A percentile compares a stretch with the other conserved stretches of the same genome.
Conservation (phyloP, 2,113 vertebrate genomes). For the Anguilla japonica region DNA sequence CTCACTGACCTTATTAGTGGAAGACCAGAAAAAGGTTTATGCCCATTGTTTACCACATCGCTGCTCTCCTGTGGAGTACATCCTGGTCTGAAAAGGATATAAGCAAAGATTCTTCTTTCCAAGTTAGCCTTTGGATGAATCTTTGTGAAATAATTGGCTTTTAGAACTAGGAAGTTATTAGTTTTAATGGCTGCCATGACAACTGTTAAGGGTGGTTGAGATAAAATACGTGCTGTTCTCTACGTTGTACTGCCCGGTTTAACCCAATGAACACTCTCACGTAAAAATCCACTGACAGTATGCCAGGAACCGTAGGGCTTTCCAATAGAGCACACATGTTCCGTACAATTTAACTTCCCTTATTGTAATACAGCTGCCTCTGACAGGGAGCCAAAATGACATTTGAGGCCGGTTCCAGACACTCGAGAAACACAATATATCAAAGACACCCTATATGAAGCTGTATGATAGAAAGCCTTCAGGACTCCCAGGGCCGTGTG, state of each 20-base stretch:
- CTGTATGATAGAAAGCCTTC: conserved; percentile 8
- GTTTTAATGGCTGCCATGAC: neutral
- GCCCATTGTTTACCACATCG: neutral
- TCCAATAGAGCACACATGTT: neutral
- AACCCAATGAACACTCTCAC: neutral
- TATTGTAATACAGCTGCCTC: neutral
- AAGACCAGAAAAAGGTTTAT: neutral
- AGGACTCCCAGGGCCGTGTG: neutral
- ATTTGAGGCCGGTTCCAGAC: neutral
- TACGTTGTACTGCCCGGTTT: neutral
- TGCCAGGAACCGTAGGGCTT: neutral
- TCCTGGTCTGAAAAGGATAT: neutral
- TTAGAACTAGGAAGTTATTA: neutral
- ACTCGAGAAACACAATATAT: conserved; percentile 13
- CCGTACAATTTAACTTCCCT: neutral
- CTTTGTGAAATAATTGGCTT: neutral
- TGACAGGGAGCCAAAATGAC: neutral
- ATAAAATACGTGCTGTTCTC: neutral
- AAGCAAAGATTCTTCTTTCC: neutral
- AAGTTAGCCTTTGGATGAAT: neutral
- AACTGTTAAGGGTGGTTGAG: neutral
- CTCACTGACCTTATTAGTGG: neutral
- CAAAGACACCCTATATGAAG: neutral
- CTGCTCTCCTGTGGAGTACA: neutral
- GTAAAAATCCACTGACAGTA: neutral